Evolutionary conservation across 2,113 vertebrate species (phyloP).

Genomic region (Smithornis capensis): DNA sequence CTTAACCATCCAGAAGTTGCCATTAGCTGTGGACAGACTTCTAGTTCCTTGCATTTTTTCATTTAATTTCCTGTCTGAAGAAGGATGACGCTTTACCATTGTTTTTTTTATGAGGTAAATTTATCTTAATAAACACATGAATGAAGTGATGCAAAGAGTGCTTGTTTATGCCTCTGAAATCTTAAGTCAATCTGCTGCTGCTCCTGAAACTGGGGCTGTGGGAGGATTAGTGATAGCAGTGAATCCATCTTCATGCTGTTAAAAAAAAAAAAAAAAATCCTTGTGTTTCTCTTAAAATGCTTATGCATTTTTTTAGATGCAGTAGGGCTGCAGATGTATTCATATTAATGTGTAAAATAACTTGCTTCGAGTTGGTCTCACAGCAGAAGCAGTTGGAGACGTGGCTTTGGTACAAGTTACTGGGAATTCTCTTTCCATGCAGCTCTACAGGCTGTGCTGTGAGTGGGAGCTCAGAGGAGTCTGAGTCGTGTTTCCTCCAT

Average conservation of each 20-base stretch:
- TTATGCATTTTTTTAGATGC: not conserved
- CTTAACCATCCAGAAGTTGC: not conserved
- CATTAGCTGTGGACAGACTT: not conserved
- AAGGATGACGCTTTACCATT: not conserved
- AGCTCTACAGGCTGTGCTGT: not conserved
- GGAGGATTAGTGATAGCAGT: not conserved
- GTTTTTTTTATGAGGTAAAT: not conserved
- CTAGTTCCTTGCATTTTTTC: not conserved
- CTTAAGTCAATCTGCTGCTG: not conserved
- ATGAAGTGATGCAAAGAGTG: not conserved
- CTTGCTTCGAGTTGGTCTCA: not conserved
- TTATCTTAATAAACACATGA: not conserved
- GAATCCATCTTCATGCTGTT: not conserved
- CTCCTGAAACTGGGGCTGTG: not conserved
- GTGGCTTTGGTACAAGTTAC: not conserved
- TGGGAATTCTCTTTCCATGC: not conserved
- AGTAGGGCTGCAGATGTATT: slow-evolving; percentile 10
- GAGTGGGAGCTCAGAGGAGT: not conserved
- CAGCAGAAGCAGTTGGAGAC: not conserved
- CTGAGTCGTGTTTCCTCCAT: not conserved
- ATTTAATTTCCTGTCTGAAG: not conserved
- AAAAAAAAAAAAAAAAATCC: not conserved
- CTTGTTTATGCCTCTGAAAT: not conserved
- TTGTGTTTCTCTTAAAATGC: not conserved
- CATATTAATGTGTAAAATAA: not conserved